Evolutionary conservation across 2,888 invertebrate genomes (phyloP).

Genomic region (Hartigia nigra): DNA sequence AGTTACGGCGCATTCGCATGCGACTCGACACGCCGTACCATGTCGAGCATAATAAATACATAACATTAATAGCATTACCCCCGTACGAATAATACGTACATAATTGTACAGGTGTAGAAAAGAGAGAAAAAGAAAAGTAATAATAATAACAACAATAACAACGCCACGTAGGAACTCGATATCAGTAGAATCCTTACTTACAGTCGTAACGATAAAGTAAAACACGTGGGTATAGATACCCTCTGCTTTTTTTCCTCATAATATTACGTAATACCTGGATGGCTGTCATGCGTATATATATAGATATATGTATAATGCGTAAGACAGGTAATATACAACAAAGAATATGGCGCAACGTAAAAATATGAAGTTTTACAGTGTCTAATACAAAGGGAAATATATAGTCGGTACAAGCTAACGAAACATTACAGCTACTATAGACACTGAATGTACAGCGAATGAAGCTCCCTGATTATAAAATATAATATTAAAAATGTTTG

Average conservation of each 20-base stretch:
- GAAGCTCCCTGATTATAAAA: neutral
- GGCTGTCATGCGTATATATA: neutral
- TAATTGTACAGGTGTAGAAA: conserved; percentile 1
- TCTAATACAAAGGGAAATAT: neutral
- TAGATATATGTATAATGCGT: neutral
- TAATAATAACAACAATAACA: neutral
- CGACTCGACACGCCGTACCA: conserved; percentile 12
- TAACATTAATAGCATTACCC: conserved; percentile 2
- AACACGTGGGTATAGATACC: neutral
- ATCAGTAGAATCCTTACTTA: neutral
- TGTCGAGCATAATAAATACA: neutral
- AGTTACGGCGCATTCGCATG: conserved; percentile 42
- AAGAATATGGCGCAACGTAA: no score
- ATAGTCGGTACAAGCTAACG: neutral
- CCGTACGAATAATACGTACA: neutral
- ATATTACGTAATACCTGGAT: neutral
- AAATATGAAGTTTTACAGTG: neutral
- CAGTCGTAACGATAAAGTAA: neutral
- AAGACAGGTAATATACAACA: no score
- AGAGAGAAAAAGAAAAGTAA: neutral
- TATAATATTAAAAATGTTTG: neutral
- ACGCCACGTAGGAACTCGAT: neutral
- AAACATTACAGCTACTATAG: neutral
- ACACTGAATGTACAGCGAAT: neutral
- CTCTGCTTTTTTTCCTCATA: neutral